Base-by-base conservation (phyloP, 2,888 invertebrate species). In the Scelioninae gen. 1 region DNA sequence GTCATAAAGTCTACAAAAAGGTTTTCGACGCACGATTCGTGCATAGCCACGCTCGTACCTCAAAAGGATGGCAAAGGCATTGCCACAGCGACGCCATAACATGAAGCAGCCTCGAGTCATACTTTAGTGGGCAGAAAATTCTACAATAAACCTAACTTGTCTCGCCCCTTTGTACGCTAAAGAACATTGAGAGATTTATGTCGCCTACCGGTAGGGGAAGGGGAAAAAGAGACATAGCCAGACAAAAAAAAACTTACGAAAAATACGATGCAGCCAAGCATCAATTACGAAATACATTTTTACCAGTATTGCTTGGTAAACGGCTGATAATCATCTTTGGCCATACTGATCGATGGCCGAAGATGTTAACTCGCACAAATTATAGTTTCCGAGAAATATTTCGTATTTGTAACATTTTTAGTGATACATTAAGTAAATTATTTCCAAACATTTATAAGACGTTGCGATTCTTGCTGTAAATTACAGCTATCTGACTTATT, bases 81-180 rank as follows among this genome's bases (percentile, higher is more conserved):
- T 63, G 72, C 76, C 68, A 69, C 79, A 62, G 78, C 76, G 65
- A 53, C 65, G 65, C 84, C 79, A 77, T 85, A 82, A 84, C 84
- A 84, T 74, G 69, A 68, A 68, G 82, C 81, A 78, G 85, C 84
- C 65, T 80, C 87, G 84, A 88, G 86, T 88, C 88, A 87, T 88
- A 91, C 84, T 91, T 92, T 92, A 92, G 91, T 92, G 91, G 88
- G 89, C 90, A 92, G 91, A 92, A 92, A 91, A 92, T 92, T 91
- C 87, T 88, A 88, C 90, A 88, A 90, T 91, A 90, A 91, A 90
- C 88, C 86, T 89, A 88, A 88, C 88, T 89, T 87, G 88, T 87
- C 88, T 84, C 85, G 83, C 83, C 84, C 85, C 66, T 86, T 86
- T 84, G 75, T 84, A 79, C 82, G 79, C 79, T 84, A 82, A 84